These are phyloP conservation scores for Triplophysa dalaica DNA, from an alignment of 2,113 vertebrate genomes.

Conservation along the genomic window DNA sequence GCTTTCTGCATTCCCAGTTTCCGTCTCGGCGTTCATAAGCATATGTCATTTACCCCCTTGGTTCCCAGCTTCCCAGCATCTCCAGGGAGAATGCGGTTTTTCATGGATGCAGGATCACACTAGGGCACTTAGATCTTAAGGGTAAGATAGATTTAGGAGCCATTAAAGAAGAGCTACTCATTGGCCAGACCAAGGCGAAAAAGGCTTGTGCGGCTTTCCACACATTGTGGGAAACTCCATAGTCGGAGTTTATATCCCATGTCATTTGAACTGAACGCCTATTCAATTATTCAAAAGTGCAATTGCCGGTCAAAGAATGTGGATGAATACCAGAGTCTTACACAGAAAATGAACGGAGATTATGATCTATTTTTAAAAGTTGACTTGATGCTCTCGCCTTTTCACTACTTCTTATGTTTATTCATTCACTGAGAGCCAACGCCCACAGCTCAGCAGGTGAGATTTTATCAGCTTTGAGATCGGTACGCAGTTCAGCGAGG, in stretches of 20 bases:
- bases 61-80: constrained; percentile 55
- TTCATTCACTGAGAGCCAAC: constrained; percentile 19
- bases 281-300: neutral
- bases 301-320: neutral
- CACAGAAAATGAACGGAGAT: neutral
- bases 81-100: constrained; percentile 34
- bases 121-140: constrained; percentile 6
- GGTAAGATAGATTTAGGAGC: constrained; percentile 21
- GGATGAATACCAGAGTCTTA: neutral
- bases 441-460: constrained; percentile 24
- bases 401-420: constrained; percentile 12
- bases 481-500: constrained; percentile 6
- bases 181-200: constrained; percentile 10
- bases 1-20: constrained; percentile 66
- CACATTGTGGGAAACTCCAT: neutral
- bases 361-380: neutral
- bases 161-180: constrained; percentile 8
- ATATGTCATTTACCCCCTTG: constrained; percentile 77
- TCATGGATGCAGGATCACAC: constrained; percentile 15
- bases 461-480: constrained; percentile 26
- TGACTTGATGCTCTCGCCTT: neutral
- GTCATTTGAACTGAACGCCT: neutral
- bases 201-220: neutral
- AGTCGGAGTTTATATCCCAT: neutral
- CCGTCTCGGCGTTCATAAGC: constrained; percentile 72